Evolutionary conservation across 2,888 invertebrate species (phyloP).

Genomic region (Phytoseiulus persimilis): DNA sequence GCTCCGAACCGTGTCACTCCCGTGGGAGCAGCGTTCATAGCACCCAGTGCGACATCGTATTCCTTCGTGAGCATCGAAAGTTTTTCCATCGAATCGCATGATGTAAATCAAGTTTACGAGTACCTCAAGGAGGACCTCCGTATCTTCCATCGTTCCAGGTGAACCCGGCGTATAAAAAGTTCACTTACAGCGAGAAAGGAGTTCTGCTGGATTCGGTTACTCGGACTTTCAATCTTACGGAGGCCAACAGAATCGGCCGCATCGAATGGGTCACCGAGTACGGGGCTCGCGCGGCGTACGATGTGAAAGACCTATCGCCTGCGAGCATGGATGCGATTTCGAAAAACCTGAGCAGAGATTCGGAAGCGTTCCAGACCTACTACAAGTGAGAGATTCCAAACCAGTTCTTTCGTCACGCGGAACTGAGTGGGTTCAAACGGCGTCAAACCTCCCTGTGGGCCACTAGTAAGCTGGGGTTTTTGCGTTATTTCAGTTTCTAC

Average conservation of each 20-base stretch:
- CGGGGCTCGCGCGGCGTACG: not conserved
- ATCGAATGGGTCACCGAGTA: slow-evolving; percentile 12
- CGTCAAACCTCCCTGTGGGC: too few relatives aligned
- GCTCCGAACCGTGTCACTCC: slow-evolving; percentile 47
- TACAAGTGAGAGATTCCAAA: not conserved
- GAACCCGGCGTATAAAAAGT: slow-evolving; percentile 10
- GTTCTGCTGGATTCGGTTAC: slow-evolving; percentile 8
- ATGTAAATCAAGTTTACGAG: not conserved
- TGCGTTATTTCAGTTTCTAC: not conserved
- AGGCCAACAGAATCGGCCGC: not conserved
- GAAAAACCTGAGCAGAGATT: not conserved
- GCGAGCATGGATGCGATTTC: slow-evolving; percentile 16
- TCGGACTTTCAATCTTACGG: not conserved
- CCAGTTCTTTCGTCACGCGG: not conserved
- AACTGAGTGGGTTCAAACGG: too few relatives aligned
- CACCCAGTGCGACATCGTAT: slow-evolving; percentile 27
- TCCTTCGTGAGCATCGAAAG: not conserved
- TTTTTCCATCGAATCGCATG: not conserved
- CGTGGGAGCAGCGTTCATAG: slow-evolving; percentile 11
- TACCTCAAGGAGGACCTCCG: not conserved
- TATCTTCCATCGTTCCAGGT: too few relatives aligned
- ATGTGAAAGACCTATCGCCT: not conserved
- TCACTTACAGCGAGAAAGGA: slow-evolving; percentile 7
- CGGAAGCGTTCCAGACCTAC: not conserved
- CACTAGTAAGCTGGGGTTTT: too few relatives aligned